phyloP scores from a whole-genome alignment of 2,113 vertebrate genomes.

The Ophiodon elongatus region DNA sequence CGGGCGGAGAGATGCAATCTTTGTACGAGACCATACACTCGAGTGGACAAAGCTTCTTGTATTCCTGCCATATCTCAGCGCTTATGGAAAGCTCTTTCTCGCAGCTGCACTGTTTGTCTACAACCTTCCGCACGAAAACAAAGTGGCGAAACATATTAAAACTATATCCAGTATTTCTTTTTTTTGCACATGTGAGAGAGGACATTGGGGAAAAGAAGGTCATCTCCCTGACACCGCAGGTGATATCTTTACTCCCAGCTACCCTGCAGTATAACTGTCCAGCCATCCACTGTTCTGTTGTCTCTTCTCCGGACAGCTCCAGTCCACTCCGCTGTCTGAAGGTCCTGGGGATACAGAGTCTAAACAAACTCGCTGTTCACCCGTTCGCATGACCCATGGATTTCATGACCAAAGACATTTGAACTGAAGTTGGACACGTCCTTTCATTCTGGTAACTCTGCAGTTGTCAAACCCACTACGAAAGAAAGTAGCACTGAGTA shows the following conservation, averaged over 20 bases:
- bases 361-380: neutral
- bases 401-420: conserved; percentile 1
- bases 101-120: conserved; percentile 44
- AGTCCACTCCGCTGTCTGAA: neutral
- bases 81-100: conserved; percentile 56
- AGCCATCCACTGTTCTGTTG: conserved; percentile 17
- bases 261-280: too few species aligned
- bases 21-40: conserved; percentile 50
- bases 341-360: neutral
- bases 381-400: neutral
- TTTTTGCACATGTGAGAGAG: conserved; percentile 1
- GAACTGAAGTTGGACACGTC: neutral
- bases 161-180: neutral
- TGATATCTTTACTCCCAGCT: conserved; percentile 29
- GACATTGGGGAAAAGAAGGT: neutral
- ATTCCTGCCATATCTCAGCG: conserved; percentile 46
- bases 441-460: neutral
- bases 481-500: conserved; percentile 10
- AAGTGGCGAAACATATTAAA: neutral
- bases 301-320: neutral
- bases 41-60: conserved; percentile 62
- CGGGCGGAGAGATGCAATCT: conserved; percentile 67
- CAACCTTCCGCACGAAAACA: conserved; percentile 9
- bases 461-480: conserved; percentile 12
- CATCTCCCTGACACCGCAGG: conserved; percentile 28